Conservation (phyloP, 2,888 invertebrate species). For the Alloscopus bannaensis region DNA sequence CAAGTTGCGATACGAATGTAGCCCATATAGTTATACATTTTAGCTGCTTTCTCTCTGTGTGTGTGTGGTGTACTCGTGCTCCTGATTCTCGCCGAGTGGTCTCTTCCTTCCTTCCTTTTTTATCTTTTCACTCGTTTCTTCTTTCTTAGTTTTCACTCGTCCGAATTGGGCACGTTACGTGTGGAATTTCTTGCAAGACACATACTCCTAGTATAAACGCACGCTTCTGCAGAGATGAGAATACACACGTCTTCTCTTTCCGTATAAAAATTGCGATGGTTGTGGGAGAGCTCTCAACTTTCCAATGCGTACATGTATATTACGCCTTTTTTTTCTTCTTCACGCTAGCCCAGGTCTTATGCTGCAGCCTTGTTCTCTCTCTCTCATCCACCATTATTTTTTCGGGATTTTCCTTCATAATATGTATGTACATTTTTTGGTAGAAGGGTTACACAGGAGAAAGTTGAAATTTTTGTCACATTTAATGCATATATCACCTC, state of each 20-base stretch:
- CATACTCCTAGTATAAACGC: no score
- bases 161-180: no score
- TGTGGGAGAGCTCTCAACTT: no score
- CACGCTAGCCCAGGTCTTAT: not conserved
- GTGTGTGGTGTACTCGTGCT: not conserved
- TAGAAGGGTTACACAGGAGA: constrained; percentile 32
- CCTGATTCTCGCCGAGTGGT: constrained; percentile 32
- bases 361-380: not conserved
- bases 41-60: not conserved
- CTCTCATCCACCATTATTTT: not conserved
- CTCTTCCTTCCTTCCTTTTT: constrained; percentile 47
- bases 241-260: no score
- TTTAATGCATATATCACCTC: constrained; percentile 64
- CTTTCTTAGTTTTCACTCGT: not conserved
- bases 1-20: constrained; percentile 6
- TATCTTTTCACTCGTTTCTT: not conserved
- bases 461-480: constrained; percentile 64
- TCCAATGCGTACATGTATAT: no score
- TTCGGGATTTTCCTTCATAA: not conserved
- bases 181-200: no score
- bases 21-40: not conserved
- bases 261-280: no score
- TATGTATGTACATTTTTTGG: not conserved
- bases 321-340: no score
- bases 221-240: no score